phyloP scores from a whole-genome alignment of 1,140 invertebrate species.

The Kradibia gibbosae region DNA sequence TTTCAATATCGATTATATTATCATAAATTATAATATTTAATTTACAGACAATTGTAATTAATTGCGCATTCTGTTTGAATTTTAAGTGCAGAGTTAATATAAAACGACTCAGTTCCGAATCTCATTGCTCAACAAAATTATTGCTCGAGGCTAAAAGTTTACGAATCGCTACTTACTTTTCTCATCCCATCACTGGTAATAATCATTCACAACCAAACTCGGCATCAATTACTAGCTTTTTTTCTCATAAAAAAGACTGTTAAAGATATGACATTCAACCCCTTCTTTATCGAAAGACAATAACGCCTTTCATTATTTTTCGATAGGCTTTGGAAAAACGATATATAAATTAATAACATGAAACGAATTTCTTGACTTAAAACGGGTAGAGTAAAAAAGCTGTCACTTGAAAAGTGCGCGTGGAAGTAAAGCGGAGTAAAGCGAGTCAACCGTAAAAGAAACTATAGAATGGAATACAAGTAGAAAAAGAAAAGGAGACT shows the following conservation, averaged over 20 bases:
- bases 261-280: neutral
- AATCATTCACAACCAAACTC: neutral
- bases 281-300: neutral
- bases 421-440: neutral
- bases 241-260: neutral
- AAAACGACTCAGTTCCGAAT: conserved; percentile 5
- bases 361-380: neutral
- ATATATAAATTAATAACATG: neutral
- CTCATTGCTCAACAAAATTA: neutral
- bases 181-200: neutral
- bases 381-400: neutral
- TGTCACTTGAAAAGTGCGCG: neutral
- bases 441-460: neutral
- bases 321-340: neutral
- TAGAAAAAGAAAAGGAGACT: neutral
- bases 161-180: neutral
- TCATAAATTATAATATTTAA: too few species aligned
- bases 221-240: neutral
- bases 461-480: neutral
- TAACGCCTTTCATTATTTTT: neutral
- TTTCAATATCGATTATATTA: too few species aligned
- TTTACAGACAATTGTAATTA: too few species aligned
- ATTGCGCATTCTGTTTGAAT: too few species aligned
- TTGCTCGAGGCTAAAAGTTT: neutral
- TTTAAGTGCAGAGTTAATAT: neutral